phyloP scores from a whole-genome alignment of 2,888 invertebrate species.

The Leucoptera coffeella region DNA sequence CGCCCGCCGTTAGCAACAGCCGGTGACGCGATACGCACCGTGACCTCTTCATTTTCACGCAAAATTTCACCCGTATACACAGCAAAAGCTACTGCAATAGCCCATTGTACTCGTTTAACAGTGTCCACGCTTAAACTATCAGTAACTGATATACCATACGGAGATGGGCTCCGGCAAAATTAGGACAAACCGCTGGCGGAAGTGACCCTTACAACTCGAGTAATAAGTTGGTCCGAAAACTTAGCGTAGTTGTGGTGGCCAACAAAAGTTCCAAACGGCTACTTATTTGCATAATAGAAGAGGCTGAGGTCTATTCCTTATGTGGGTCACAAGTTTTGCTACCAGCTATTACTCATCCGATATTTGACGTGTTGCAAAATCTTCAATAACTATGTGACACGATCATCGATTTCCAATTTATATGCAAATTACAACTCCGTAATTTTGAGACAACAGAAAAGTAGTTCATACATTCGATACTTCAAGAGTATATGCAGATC shows the following conservation, averaged over 20 bases:
- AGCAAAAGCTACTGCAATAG: conserved; percentile 2
- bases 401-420: conserved; percentile 53
- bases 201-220: conserved; percentile 14
- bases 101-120: conserved; percentile 5
- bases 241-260: conserved; percentile 30
- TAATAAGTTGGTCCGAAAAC: conserved; percentile 35
- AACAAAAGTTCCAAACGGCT: conserved; percentile 40
- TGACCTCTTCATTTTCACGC: conserved; percentile 26
- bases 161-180: no score
- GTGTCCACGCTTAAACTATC: no score
- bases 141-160: no score
- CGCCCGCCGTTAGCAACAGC: conserved; percentile 25
- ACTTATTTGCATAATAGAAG: conserved; percentile 52
- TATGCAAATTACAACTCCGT: no score
- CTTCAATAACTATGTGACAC: conserved; percentile 32
- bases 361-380: conserved; percentile 46
- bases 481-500: no score
- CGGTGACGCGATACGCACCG: conserved; percentile 21
- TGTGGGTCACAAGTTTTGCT: conserved; percentile 47
- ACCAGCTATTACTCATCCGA: conserved; percentile 48
- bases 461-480: no score
- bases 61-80: conserved; percentile 12
- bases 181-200: no score
- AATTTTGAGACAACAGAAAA: no score
- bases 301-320: conserved; percentile 42